These are phyloP conservation scores for Hyphantria cunea DNA, from an alignment of 1,140 invertebrate species.

Conservation along the genomic window DNA sequence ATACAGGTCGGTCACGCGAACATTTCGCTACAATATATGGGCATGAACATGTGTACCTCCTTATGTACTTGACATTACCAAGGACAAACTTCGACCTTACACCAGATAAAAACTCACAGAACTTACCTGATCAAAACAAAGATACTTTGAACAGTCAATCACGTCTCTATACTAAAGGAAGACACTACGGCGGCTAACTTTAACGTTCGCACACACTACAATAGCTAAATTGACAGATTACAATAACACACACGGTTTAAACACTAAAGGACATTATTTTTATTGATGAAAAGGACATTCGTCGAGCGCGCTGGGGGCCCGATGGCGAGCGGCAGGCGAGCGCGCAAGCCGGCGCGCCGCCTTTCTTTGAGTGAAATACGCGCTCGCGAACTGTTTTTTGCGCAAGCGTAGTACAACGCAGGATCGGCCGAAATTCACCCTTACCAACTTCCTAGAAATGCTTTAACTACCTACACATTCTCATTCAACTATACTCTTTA, in stretches of 20 bases:
- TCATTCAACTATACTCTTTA: slow-evolving; percentile 26
- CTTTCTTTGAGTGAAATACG: slow-evolving; percentile 69
- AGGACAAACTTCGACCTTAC: slow-evolving; percentile 65
- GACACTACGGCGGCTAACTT: slow-evolving; percentile 56
- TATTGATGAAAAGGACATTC: slow-evolving; percentile 59
- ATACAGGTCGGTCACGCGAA: slow-evolving; percentile 49
- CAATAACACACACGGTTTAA: slow-evolving; percentile 45
- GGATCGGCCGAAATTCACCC: slow-evolving; percentile 75
- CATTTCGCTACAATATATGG: slow-evolving; percentile 46
- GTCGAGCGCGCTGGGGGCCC: slow-evolving; percentile 35
- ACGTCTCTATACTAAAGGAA: slow-evolving; percentile 59
- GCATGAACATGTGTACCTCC: slow-evolving; percentile 29
- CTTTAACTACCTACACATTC: slow-evolving; percentile 36
- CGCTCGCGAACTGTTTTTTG: slow-evolving; percentile 55
- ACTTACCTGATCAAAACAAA: slow-evolving; percentile 77
- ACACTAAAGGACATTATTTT: slow-evolving; percentile 56
- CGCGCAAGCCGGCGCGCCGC: slow-evolving; percentile 78
- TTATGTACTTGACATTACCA: slow-evolving; percentile 47
- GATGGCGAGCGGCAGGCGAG: slow-evolving; percentile 62
- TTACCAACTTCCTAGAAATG: slow-evolving; percentile 35
- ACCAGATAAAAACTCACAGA: slow-evolving; percentile 55
- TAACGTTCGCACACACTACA: slow-evolving; percentile 39
- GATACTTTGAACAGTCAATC: slow-evolving; percentile 54
- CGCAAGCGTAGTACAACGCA: slow-evolving; percentile 66
- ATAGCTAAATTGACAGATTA: slow-evolving; percentile 67